Percentiles rank a stretch among this genome's conserved stretches.
These are phyloP conservation scores for Temnothorax rugatulus DNA, from an alignment of 2,888 invertebrate species.

Conservation along the genomic window DNA sequence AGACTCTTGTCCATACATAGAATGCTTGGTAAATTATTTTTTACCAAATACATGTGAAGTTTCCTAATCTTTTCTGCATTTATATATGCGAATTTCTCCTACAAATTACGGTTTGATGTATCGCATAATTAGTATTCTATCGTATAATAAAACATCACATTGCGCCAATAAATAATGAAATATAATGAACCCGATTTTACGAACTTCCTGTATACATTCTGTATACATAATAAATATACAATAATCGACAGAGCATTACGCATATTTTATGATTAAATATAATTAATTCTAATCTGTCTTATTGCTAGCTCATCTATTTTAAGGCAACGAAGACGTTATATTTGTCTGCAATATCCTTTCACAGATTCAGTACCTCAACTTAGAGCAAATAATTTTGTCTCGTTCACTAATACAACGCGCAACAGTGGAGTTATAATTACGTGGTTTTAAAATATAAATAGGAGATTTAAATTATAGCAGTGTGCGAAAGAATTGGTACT, in stretches of 20 bases:
- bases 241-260: not conserved
- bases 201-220: not conserved
- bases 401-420: not conserved
- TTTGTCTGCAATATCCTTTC: not conserved
- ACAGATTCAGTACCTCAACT: not conserved
- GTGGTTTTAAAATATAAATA: not conserved
- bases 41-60: not conserved
- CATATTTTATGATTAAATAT: not conserved
- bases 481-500: not conserved
- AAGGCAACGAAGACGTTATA: not conserved
- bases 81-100: not conserved
- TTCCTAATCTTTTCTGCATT: not conserved
- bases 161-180: not conserved
- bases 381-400: not conserved
- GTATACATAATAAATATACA: not conserved
- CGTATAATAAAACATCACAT: conserved; percentile 15
- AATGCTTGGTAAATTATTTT: not conserved
- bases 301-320: not conserved
- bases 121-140: not conserved
- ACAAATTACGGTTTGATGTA: not conserved
- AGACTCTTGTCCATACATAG: not conserved
- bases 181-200: not conserved
- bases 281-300: not conserved
- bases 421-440: not conserved
- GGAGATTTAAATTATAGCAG: not conserved